Conservation (phyloP, 2,113 vertebrate genomes). For the Chaenocephalus aceratus region DNA sequence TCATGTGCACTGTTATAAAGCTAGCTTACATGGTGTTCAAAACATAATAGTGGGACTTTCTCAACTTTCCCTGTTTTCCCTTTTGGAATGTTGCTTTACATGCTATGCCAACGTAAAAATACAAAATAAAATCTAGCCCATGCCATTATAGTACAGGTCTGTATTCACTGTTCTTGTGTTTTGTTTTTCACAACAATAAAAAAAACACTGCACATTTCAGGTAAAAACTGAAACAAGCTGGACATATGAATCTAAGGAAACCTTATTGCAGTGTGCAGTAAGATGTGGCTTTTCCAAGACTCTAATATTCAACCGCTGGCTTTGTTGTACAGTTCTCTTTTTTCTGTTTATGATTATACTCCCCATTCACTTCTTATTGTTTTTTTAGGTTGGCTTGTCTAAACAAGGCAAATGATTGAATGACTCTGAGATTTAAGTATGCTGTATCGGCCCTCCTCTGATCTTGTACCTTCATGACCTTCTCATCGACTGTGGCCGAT, state of each 20-base stretch:
- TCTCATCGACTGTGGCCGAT: constrained; percentile 30
- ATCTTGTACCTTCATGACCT: constrained; percentile 30
- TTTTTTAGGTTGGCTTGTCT: background rate
- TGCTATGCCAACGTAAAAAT: no score
- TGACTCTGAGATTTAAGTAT: constrained; percentile 34
- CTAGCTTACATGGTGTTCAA: background rate
- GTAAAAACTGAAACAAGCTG: background rate
- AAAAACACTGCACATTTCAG: background rate
- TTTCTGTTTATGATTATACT: background rate
- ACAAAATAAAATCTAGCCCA: no score
- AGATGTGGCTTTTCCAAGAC: background rate
- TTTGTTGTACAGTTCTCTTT: background rate
- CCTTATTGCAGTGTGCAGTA: background rate
- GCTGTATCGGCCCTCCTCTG: constrained; percentile 16
- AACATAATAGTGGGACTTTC: no score
- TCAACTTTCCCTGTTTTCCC: no score
- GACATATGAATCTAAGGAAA: background rate
- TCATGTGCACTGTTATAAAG: no score
- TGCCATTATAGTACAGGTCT: no score
- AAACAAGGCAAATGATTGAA: constrained; percentile 31
- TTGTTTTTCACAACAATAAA: background rate
- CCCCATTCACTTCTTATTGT: background rate
- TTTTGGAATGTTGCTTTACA: no score
- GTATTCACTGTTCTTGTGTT: no score
- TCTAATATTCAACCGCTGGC: background rate